phyloP scores from a whole-genome alignment of 2,113 vertebrate species.

The Peromyscus californicus region DNA sequence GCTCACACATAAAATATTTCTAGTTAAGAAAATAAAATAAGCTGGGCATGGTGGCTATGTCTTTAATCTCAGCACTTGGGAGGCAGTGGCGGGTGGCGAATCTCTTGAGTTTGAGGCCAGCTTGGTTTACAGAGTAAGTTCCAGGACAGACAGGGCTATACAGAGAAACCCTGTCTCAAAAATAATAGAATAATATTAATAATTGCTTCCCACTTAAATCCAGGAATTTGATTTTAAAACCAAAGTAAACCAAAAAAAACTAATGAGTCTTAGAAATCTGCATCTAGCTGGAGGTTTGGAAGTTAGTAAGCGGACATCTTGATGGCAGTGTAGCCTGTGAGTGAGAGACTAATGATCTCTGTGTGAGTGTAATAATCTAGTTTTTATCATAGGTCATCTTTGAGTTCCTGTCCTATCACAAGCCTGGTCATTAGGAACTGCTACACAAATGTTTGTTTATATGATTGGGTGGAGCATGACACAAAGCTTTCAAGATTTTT shows the following conservation, averaged over 20 bases:
- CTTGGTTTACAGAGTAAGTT: background rate
- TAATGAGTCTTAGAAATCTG: slow-evolving; percentile 1
- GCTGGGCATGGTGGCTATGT: background rate
- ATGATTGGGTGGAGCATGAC: background rate
- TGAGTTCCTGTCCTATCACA: background rate
- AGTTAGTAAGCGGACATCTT: background rate
- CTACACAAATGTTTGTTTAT: slow-evolving; percentile 1
- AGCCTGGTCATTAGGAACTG: background rate
- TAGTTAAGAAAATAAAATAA: background rate
- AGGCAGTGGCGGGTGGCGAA: background rate
- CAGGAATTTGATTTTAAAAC: background rate
- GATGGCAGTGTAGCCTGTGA: background rate
- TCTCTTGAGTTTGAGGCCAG: background rate
- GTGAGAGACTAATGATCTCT: background rate
- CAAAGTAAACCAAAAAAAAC: background rate
- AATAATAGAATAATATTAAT: background rate
- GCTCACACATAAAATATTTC: background rate
- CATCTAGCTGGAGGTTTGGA: slow-evolving; percentile 2
- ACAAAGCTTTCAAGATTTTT: background rate
- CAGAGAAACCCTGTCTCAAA: background rate
- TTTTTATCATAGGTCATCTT: background rate
- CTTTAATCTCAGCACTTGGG: background rate
- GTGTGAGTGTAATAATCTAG: background rate
- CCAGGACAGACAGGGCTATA: background rate
- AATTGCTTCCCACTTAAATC: background rate